A percentile compares a stretch with the other conserved stretches of the same genome.
Evolutionary conservation across 1,140 invertebrate genomes (phyloP).

Genomic region (Pseudomyrmex gracilis): DNA sequence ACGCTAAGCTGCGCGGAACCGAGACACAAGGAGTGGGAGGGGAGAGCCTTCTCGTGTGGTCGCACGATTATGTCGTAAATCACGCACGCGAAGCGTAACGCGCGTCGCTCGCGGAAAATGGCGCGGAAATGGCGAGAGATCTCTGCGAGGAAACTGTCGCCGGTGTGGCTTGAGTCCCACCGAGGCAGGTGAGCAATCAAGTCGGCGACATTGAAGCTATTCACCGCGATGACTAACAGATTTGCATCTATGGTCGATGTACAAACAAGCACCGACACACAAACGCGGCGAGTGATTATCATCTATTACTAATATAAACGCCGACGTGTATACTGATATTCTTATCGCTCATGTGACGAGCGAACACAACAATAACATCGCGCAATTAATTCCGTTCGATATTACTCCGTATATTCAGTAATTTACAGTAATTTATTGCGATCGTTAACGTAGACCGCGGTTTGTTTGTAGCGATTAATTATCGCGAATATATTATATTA

Average conservation of each 20-base stretch:
- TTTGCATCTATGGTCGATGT: conserved; percentile 1
- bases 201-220: conserved; percentile 47
- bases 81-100: conserved; percentile 43
- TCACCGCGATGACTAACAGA: conserved; percentile 49
- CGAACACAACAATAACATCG: not conserved
- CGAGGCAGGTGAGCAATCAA: conserved; percentile 50
- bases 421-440: too few relatives aligned
- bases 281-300: not conserved
- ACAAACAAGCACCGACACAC: not conserved
- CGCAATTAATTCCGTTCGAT: not conserved
- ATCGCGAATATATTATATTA: too few relatives aligned
- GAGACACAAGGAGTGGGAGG: not conserved
- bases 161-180: not conserved
- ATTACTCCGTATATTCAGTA: not conserved
- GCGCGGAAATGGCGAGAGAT: conserved; percentile 29
- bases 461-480: too few relatives aligned
- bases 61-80: conserved; percentile 49
- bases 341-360: not conserved
- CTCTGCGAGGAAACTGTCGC: conserved; percentile 30
- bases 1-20: conserved; percentile 29
- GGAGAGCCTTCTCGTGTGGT: conserved; percentile 10
- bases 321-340: too few relatives aligned
- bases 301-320: not conserved
- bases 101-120: conserved; percentile 33
- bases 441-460: too few relatives aligned